Evolutionary conservation across 2,888 invertebrate species (phyloP), one percentile per base, ranked within the genome.

Genomic region (Coelopa pilipes): DNA sequence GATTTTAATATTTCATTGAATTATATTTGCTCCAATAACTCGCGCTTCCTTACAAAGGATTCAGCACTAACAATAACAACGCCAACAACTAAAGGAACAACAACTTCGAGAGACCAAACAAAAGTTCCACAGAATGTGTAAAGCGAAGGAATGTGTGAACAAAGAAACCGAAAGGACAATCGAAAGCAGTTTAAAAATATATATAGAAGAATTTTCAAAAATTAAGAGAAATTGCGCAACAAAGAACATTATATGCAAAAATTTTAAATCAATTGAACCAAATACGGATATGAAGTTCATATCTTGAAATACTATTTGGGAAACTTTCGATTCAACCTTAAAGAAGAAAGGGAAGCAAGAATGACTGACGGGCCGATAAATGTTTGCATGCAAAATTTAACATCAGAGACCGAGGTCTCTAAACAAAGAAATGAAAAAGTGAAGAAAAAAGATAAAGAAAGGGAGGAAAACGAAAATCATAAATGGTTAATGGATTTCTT

Each of bases 1-100:
- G 76, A 78, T 78, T 81, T 80, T 79, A 82, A 82, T 82, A 82
- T 80, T 81, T 82, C 79, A 82, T 81, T 80, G 79, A 79, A 81
- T 82, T 81, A 81, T 82, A 80, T 80, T 79, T 79, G 82, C 80
- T 78, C 78, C 78, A 82, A 81, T 82, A 81, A 77, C 76, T 66
- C 65, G 63, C 57, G 57, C 55, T 65, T 63, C n/a, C 47, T 13
- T 15, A 60, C 60, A 34, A 60, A 21, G 34, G 60, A 21, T 24
- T 12, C 24, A 11, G 60, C 34, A 15, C 15, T 1, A 24, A 60
- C 53, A n/a, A 60, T 60, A 60, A 62, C 45, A 62, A 15, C 60
- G 34, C 9, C 24, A 62, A 21, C n/a, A 45, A n/a, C 13, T 34
- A 24, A 1, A 60, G 24, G 1, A 7, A 19, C 21, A 24, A 34